Conservation (phyloP, 64 coral and sea anemone species). For the Pachyseris speciosa region DNA sequence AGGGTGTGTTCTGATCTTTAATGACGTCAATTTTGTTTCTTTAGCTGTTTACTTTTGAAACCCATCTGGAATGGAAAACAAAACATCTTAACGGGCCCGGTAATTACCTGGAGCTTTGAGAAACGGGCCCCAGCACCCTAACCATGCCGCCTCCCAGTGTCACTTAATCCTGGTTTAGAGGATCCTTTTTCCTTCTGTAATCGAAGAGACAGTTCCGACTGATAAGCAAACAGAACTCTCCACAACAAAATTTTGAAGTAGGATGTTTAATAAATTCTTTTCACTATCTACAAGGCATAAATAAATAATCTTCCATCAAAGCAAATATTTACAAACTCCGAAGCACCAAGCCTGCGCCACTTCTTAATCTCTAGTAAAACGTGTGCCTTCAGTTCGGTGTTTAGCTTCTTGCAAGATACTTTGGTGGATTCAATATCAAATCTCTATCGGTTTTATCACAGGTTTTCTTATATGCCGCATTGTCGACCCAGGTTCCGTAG, state of each 20-base stretch:
- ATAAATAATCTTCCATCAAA: not conserved
- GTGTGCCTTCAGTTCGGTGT: not conserved
- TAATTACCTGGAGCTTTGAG: no score
- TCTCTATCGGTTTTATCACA: constrained; percentile 98
- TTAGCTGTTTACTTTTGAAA: no score
- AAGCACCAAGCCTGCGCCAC: not conserved
- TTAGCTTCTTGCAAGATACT: not conserved
- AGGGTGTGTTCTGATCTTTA: no score
- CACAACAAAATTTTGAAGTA: not conserved
- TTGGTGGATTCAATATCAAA: constrained; percentile 53
- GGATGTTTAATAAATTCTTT: constrained; percentile 4
- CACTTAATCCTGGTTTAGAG: no score
- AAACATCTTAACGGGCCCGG: no score
- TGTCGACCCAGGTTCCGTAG: constrained; percentile 93
- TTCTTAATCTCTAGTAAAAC: not conserved
- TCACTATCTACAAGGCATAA: constrained; percentile 7
- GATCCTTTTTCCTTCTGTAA: no score
- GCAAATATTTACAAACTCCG: constrained; percentile 2
- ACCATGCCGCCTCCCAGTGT: no score
- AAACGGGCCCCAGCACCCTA: no score
- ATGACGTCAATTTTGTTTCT: no score
- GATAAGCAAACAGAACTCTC: not conserved
- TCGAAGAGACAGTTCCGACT: no score
- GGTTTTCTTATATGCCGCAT: constrained; percentile 99
- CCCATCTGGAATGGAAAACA: no score